phyloP scores from a whole-genome alignment of 2,888 invertebrate species.

The Metopia argyrocephala region DNA sequence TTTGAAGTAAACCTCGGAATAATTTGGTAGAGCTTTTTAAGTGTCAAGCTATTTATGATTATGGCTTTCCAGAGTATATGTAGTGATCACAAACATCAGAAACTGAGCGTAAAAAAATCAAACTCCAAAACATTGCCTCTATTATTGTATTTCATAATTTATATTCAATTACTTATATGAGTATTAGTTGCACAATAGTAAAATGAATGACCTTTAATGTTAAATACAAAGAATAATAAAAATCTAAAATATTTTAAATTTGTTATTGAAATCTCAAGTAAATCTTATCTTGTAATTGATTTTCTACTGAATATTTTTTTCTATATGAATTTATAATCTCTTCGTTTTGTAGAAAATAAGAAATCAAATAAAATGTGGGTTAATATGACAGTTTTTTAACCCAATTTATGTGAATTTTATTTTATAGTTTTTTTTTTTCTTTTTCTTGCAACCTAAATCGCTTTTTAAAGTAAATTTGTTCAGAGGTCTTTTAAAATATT shows the following conservation, averaged over 20 bases:
- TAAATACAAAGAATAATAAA: neutral
- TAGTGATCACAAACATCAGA: too few species aligned
- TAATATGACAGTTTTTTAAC: conserved; percentile 60
- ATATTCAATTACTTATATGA: too few species aligned
- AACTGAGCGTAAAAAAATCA: too few species aligned
- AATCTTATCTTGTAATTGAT: conserved; percentile 5
- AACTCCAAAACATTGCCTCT: too few species aligned
- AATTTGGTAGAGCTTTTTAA: too few species aligned
- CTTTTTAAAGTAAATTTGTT: conserved; percentile 52
- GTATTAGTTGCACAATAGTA: too few species aligned
- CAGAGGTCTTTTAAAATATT: neutral
- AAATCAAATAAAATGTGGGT: conserved; percentile 50
- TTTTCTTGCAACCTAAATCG: conserved; percentile 38
- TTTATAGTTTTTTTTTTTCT: conserved; percentile 3
- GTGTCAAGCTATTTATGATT: too few species aligned
- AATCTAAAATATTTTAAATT: neutral
- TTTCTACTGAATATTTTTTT: neutral
- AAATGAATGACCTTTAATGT: rapidly evolving
- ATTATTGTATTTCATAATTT: too few species aligned
- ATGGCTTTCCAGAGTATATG: too few species aligned
- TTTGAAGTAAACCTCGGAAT: too few species aligned
- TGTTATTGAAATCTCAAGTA: neutral
- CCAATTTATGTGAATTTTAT: conserved; percentile 18
- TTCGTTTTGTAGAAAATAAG: neutral
- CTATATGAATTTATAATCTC: neutral